Percentiles rank a stretch among this genome's conserved stretches.
Conservation (phyloP, 2,113 vertebrate genomes). For the Percina caprodes region DNA sequence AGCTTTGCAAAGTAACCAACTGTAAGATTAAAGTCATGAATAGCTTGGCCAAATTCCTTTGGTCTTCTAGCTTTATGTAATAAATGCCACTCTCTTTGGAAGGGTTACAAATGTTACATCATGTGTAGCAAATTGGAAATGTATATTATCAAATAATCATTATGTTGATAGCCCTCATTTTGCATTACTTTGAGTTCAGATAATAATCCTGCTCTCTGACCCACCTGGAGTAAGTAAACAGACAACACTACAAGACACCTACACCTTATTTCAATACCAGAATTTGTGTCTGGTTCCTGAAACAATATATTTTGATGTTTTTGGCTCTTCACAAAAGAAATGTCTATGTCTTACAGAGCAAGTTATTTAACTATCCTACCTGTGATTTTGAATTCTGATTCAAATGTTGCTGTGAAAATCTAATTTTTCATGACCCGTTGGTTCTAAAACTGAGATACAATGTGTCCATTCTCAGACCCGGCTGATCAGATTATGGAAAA, state of each 20-base stretch:
- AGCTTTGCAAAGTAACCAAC: slow-evolving; percentile 10
- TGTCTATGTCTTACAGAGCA: neutral
- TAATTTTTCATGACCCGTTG: neutral
- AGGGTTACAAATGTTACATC: neutral
- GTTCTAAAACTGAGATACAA: neutral
- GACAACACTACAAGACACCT: neutral
- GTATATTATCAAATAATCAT: neutral
- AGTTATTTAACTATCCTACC: too few species aligned
- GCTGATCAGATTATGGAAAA: neutral
- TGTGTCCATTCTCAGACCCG: neutral
- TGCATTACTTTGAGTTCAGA: neutral
- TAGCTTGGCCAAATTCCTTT: neutral
- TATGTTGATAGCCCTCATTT: neutral
- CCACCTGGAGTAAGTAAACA: too few species aligned
- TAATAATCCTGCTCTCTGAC: neutral
- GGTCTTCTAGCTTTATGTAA: neutral
- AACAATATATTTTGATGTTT: neutral
- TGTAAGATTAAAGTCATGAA: neutral
- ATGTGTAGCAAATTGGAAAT: neutral
- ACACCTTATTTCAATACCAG: neutral
- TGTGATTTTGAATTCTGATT: neutral
- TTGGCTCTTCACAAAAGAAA: neutral
- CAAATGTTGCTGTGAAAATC: neutral
- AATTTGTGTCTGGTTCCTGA: too few species aligned
- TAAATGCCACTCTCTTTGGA: slow-evolving; percentile 9